Evolutionary conservation across 2,888 invertebrate genomes (phyloP).

Genomic region (Gerosis bhagava): DNA sequence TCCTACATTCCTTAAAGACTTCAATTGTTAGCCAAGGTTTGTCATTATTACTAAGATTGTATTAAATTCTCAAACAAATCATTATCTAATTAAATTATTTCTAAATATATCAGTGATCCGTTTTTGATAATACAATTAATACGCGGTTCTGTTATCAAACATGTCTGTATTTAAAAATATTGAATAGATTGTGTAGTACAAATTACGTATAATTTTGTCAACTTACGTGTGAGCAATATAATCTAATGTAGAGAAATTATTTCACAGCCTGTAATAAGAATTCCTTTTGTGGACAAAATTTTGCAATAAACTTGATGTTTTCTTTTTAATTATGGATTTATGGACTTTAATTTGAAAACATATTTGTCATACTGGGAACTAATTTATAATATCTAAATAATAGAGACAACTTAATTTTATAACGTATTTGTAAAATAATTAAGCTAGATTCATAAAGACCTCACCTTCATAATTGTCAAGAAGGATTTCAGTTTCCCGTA

Average conservation of each 20-base stretch:
- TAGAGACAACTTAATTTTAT: conserved; percentile 1
- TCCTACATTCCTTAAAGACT: too few relatives aligned
- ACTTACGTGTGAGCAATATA: conserved; percentile 7
- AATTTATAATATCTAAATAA: conserved; percentile 3
- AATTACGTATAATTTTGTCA: conserved; percentile 10
- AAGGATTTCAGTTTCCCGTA: conserved; percentile 36
- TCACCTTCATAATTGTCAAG: conserved; percentile 45
- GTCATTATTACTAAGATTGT: too few relatives aligned
- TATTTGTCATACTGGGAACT: conserved; percentile 2
- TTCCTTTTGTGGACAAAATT: conserved; percentile 6
- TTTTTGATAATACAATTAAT: background rate
- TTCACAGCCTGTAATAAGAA: conserved; percentile 8
- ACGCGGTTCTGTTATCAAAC: conserved; percentile 32
- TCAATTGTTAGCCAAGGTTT: too few relatives aligned
- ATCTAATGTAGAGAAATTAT: too few relatives aligned
- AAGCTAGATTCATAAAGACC: conserved; percentile 8
- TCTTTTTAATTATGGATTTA: too few relatives aligned
- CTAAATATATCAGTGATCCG: too few relatives aligned
- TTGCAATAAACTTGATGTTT: background rate
- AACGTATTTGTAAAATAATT: conserved; percentile 20
- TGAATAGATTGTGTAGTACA: too few relatives aligned
- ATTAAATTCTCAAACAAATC: too few relatives aligned
- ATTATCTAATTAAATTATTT: too few relatives aligned
- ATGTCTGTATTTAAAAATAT: too few relatives aligned
- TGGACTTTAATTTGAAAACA: conserved; percentile 2